Evolutionary conservation across 35 echinoderm and acorn worm genomes (phyloP).

Genomic region (Chiridota heheva): DNA sequence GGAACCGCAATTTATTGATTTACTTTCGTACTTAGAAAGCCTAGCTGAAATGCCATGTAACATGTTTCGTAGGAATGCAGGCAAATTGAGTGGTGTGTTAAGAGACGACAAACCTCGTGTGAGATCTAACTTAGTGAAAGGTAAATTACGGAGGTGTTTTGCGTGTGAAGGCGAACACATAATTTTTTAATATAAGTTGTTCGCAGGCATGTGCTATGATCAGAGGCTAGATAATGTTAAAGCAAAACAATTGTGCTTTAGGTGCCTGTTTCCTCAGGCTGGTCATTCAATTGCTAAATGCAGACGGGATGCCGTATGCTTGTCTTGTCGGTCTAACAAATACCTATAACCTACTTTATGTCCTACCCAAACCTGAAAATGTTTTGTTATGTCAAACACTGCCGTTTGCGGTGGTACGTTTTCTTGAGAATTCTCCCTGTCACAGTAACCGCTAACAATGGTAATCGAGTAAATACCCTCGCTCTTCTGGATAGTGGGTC

Average conservation of each 20-base stretch:
- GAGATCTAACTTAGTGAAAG: background rate
- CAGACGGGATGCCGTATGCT: conserved; percentile 9
- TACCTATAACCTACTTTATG: conserved; percentile 27
- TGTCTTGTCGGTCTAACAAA: conserved; percentile 7
- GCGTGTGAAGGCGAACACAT: conserved; percentile 14
- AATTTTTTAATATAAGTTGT: conserved; percentile 5
- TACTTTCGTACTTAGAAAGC: background rate
- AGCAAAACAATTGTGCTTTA: conserved; percentile 26
- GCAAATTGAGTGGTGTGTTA: background rate
- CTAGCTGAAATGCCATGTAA: background rate
- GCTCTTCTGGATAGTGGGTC: conserved; percentile 44
- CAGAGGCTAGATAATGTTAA: conserved; percentile 28
- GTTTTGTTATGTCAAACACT: conserved; percentile 19
- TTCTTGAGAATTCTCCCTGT: conserved; percentile 41
- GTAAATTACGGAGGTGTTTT: conserved; percentile 20
- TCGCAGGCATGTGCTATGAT: background rate
- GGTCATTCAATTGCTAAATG: conserved; percentile 39
- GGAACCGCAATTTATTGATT: background rate
- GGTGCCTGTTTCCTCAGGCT: conserved; percentile 35
- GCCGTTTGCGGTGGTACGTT: conserved; percentile 19
- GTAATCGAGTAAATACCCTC: conserved; percentile 28
- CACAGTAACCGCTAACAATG: conserved; percentile 18
- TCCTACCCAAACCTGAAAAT: background rate
- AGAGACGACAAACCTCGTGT: background rate
- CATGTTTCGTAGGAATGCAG: background rate